phyloP scores from a whole-genome alignment of 2,113 vertebrate genomes.

The Echinops telfairi region DNA sequence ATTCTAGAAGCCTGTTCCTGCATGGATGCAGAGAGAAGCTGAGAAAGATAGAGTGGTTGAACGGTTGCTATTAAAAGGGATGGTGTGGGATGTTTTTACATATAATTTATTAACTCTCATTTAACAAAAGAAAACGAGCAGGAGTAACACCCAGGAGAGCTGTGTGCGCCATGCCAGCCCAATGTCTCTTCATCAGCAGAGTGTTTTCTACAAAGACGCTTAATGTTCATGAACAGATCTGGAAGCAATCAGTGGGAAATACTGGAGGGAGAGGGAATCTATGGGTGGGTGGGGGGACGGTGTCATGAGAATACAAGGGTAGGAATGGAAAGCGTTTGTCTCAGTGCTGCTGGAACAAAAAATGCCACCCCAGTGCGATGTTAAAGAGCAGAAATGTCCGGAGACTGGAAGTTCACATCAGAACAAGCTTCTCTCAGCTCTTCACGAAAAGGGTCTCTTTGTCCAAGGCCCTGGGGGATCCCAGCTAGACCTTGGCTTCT shows the following conservation, averaged over 20 bases:
- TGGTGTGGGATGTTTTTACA: constrained; percentile 12
- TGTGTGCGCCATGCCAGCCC: not conserved
- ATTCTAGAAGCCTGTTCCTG: constrained; percentile 33
- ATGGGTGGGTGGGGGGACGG: not conserved
- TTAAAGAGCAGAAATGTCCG: not conserved
- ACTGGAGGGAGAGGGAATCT: not conserved
- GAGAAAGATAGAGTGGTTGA: not conserved
- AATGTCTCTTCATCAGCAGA: not conserved
- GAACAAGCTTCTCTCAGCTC: not conserved
- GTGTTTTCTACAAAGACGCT: not conserved
- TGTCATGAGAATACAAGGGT: not conserved
- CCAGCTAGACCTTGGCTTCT: not conserved
- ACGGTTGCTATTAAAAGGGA: not conserved
- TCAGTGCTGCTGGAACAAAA: not conserved
- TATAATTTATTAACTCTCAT: constrained; percentile 1
- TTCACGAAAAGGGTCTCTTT: not conserved
- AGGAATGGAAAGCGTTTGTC: not conserved
- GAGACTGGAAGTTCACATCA: not conserved
- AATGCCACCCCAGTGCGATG: not conserved
- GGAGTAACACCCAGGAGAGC: not conserved
- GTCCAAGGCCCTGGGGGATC: too few relatives aligned
- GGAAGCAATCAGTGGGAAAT: not conserved
- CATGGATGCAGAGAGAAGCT: not conserved
- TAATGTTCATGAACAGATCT: not conserved
- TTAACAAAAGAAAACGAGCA: constrained; percentile 4